Percentiles rank a stretch among this genome's conserved stretches.
Conservation (phyloP, 2,797 vertebrate genomes). For the Hipposideros larvatus region DNA sequence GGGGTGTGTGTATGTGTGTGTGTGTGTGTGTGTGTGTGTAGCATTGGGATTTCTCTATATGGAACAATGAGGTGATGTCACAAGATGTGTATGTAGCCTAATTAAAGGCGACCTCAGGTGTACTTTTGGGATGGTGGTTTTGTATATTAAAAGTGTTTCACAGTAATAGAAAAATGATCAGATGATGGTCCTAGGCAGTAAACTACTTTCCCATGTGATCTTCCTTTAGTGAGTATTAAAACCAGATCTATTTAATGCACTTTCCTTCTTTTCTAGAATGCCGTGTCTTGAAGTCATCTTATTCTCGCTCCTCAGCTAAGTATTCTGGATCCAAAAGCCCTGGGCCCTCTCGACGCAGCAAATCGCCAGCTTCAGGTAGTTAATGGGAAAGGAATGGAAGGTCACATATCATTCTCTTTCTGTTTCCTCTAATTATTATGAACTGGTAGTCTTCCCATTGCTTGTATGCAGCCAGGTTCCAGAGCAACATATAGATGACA, state of each 20-base stretch:
- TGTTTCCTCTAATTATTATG: background rate
- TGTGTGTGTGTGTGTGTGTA: background rate
- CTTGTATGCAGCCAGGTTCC: background rate
- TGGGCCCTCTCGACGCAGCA: constrained; percentile 92
- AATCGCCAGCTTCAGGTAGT: constrained; percentile 96
- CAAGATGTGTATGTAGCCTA: background rate
- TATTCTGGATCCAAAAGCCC: constrained; percentile 93
- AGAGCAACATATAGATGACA: background rate
- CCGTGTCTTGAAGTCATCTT: constrained; percentile 94
- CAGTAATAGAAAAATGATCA: background rate
- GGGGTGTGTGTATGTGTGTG: background rate
- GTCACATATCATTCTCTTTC: background rate
- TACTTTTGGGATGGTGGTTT: background rate
- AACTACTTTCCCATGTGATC: background rate
- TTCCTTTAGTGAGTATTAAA: background rate
- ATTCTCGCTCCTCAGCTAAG: constrained; percentile 90
- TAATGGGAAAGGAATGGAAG: background rate
- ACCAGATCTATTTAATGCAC: background rate
- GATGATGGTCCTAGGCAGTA: background rate
- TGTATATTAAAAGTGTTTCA: background rate
- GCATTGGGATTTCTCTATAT: background rate
- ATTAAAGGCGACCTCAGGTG: background rate
- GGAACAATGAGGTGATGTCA: background rate
- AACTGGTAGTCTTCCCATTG: background rate
- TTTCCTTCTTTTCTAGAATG: constrained; percentile 91